Evolutionary conservation across 64 coral and sea anemone genomes (phyloP), one percentile per base, ranked within the genome.

Genomic region (Montipora capricornis): DNA sequence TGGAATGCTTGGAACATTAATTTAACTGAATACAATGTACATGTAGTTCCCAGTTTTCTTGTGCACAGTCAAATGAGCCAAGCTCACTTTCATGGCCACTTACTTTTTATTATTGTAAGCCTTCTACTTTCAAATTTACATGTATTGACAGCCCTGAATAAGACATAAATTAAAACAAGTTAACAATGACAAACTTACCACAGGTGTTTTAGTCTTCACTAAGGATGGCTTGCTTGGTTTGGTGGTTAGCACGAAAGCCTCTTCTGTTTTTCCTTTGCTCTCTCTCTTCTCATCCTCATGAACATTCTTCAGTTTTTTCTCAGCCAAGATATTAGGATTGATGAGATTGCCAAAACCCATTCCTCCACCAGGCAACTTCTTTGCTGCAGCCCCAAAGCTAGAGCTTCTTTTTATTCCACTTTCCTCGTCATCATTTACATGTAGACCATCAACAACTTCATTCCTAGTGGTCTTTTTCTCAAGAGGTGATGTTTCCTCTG

Each of bases 281-380:
- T 84, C 81, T 16, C 61, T 84, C 61, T 84, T 84, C 37, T 68
- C 61, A 68, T 84, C 81, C 44, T 45, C 61, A 15, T 84, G 81
- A 0, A 93, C 89, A 83, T 96, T 96, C 83, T 83, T 91, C 79
- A 99, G 87, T 58, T 47, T 94, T 9, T 81, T 82, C 52, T 85
- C 94, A 20, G 97, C 93, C 6, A 99, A 84, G 44, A 92, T 37
- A 37, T 89, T 86, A 20, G 71, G 80, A 67, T 59, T 96, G n/a
- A 99, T 83, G 1, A 97, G 79, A 58, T 89, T 89, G 0, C 91
- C 91, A 80, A 96, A 94, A 8, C 94, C 94, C 78, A 96, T 80
- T 2, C 95, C 92, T 1, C 90, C 96, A 53, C 90, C 91, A 87
- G 47, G 47, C 14, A 58, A 74, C 69, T 84, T 89, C 74, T 89